Evolutionary conservation across 2,113 vertebrate genomes (phyloP).

Genomic region (Tretioscincus oriximinensis): DNA sequence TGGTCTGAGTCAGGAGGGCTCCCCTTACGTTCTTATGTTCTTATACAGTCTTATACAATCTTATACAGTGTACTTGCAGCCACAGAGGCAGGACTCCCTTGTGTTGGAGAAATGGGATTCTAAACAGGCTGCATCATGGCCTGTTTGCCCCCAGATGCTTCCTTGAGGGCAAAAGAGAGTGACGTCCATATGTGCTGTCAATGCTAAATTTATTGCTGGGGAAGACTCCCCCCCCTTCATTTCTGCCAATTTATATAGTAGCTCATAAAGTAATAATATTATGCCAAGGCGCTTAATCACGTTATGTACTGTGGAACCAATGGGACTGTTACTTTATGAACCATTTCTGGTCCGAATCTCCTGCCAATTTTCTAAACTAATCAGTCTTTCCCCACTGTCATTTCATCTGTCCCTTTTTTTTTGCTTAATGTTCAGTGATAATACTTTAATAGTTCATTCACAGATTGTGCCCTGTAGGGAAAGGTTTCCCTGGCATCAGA

Average conservation of each 20-base stretch:
- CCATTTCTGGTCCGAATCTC: not conserved
- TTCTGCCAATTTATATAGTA: not conserved
- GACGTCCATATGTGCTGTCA: not conserved
- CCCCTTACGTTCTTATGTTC: no score
- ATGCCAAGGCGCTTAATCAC: constrained; percentile 15
- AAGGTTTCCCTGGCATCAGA: constrained; percentile 1
- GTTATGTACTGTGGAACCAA: constrained; percentile 13
- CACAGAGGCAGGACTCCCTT: not conserved
- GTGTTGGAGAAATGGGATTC: not conserved
- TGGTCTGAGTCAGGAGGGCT: no score
- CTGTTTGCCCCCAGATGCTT: not conserved
- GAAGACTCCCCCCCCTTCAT: not conserved
- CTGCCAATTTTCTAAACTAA: constrained; percentile 24
- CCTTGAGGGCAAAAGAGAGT: not conserved
- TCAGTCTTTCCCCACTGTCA: constrained; percentile 23
- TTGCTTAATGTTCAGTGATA: constrained; percentile 9
- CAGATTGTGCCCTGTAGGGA: constrained; percentile 17
- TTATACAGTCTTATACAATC: no score
- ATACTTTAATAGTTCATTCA: constrained; percentile 27
- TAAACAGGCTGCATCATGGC: not conserved
- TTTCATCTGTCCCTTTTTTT: constrained; percentile 8
- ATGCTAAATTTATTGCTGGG: not conserved
- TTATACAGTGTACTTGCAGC: not conserved
- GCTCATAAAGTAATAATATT: not conserved
- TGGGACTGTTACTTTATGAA: constrained; percentile 2